These are phyloP conservation scores for Dreissena rostriformis DNA, from an alignment of 1,140 invertebrate genomes.

Conservation along the genomic window DNA sequence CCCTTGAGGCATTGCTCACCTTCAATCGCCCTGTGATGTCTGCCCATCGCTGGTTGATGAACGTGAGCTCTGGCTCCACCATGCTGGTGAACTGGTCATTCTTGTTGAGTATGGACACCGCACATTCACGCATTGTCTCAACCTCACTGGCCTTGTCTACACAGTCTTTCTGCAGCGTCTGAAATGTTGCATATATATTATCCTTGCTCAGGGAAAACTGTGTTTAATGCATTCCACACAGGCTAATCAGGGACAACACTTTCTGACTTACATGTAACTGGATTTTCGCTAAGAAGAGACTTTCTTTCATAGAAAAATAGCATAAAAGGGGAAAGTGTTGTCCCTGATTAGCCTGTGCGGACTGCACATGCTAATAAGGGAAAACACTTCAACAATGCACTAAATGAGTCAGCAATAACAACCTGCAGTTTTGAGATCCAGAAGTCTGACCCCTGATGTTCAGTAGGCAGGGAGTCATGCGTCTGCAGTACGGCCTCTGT, in stretches of 20 bases:
- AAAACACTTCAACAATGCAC: too few species aligned
- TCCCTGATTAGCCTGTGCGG: too few species aligned
- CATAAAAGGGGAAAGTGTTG: too few species aligned
- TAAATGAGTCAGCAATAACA: conserved; percentile 5
- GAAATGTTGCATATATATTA: conserved; percentile 1
- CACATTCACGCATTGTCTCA: conserved; percentile 78
- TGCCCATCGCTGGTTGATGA: conserved; percentile 82
- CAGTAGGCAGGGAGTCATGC: conserved; percentile 80
- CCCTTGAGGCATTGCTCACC: conserved; percentile 66
- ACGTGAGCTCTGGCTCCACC: conserved; percentile 81
- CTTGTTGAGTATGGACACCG: conserved; percentile 77
- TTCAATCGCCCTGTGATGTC: conserved; percentile 78
- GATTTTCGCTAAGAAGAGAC: too few species aligned
- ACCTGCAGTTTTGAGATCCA: conserved; percentile 77
- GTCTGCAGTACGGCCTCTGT: conserved; percentile 69
- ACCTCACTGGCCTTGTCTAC: conserved; percentile 74
- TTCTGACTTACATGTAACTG: too few species aligned
- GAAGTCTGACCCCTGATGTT: conserved; percentile 68
- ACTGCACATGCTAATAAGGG: too few species aligned
- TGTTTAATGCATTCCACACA: too few species aligned
- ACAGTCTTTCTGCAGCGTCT: conserved; percentile 73
- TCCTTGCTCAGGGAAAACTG: too few species aligned
- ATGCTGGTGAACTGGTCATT: conserved; percentile 78
- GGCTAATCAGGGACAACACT: too few species aligned
- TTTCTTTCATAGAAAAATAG: too few species aligned